Base-by-base conservation (phyloP, 1,140 invertebrate genomes). In the Heterodera schachtii region DNA sequence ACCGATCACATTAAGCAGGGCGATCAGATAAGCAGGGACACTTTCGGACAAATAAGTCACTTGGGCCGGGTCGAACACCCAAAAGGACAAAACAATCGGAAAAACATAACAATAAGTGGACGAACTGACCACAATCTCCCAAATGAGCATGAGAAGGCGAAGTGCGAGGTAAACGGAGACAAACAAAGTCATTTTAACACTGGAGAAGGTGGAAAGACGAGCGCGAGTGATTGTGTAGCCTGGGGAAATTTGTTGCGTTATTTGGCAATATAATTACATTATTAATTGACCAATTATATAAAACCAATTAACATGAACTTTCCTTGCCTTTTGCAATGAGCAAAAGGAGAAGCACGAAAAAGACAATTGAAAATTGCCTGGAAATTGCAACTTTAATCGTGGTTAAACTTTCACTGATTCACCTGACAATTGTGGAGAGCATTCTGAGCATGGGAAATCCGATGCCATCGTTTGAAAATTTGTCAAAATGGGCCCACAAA, bases 31-130 rank as follows among this genome's bases (percentile, higher is more conserved):
- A 0, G 95, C 95, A 3, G 94, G 94, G 2, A 94, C 93, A 83
- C 94, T 95, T 91, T 97, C 95, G 85, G 95, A 97, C 47, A 95
- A 90, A 88, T 97, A 96, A 1, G 96, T 90, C 0, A 97, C 95
- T 90, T 94, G 91, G 49, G 94, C 95, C 1, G 95, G 94, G 90
- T 96, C 95, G 90, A 96, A 96, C 43, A 93, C 92, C 94, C 87
- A 82, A 86, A 83, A 52, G 8, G 16, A 31, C n/a, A 70, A 44
- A 16, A 41, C 19, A 52, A 52, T 80, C 8, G n/a, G 41, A 52
- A 19, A 5, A 60, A 0, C 19, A 16, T 6, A 9, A 43, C 19
- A 43, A 52, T 21, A 44, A 73, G 11, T 52, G 74, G 74, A 77
- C 3, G 64, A 66, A 60, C 57, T 73, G 52, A 86, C 67, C 46